Evolutionary conservation across 1,140 invertebrate genomes (phyloP).

Genomic region (Polypedilum pembai): DNA sequence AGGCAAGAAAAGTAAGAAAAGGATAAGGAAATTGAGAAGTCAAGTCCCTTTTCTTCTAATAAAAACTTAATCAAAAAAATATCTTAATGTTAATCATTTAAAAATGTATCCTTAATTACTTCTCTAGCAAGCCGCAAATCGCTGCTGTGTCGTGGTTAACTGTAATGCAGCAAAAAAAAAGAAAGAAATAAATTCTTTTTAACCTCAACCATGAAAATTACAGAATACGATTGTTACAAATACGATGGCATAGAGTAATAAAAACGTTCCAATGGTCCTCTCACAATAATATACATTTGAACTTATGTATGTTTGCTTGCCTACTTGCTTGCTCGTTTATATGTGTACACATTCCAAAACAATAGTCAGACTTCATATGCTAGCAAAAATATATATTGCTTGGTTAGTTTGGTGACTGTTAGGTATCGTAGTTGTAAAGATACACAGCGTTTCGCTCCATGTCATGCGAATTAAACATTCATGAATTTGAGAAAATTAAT

Average conservation of each 20-base stretch:
- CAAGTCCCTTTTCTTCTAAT: background rate
- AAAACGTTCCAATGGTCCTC: background rate
- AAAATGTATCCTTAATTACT: constrained; percentile 19
- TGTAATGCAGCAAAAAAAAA: background rate
- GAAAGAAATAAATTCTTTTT: constrained; percentile 3
- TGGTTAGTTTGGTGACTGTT: too few relatives aligned
- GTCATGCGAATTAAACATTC: constrained; percentile 17
- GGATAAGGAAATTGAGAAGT: background rate
- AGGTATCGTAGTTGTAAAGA: background rate
- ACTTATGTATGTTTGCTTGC: background rate
- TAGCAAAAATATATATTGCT: too few relatives aligned
- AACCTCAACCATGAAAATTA: background rate
- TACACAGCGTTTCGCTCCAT: background rate
- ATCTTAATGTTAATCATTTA: constrained; percentile 19
- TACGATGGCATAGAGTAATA: background rate
- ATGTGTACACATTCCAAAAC: background rate
- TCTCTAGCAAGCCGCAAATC: constrained; percentile 1
- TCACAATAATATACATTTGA: constrained; percentile 3
- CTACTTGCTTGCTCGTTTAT: too few relatives aligned
- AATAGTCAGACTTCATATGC: background rate
- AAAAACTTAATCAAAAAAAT: constrained; percentile 20
- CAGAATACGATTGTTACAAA: background rate
- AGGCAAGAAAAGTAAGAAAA: background rate
- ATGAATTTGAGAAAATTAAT: constrained; percentile 19
- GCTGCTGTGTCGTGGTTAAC: background rate